Evolutionary conservation across 2,113 vertebrate genomes (phyloP).

Genomic region (Lanius ludovicianus): DNA sequence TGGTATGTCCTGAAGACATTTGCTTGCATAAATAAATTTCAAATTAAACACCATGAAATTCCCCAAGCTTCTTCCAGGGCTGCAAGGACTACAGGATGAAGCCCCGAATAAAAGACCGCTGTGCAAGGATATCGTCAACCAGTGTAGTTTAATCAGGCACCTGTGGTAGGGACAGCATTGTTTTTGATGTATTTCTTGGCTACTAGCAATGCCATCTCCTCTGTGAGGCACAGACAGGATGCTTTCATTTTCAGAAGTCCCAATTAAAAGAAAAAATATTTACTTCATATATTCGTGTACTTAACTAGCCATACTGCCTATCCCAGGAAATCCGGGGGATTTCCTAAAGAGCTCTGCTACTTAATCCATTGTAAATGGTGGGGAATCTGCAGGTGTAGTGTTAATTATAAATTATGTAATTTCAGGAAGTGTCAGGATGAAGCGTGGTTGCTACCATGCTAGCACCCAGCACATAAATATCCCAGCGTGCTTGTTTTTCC

Average conservation of each 20-base stretch:
- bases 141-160: background rate
- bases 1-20: background rate
- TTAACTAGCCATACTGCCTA: background rate
- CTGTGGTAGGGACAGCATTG: background rate
- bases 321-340: background rate
- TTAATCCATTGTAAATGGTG: conserved; percentile 36
- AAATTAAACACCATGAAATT: background rate
- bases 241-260: background rate
- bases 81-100: background rate
- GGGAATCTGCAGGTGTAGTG: background rate
- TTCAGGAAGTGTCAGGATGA: conserved; percentile 27
- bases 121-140: background rate
- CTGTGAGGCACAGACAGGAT: background rate
- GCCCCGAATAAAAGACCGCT: background rate
- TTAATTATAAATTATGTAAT: conserved; percentile 41
- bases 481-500: background rate
- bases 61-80: background rate
- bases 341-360: conserved; percentile 15
- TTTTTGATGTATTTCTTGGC: background rate
- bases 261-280: background rate
- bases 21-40: background rate
- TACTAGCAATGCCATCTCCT: background rate
- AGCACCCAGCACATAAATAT: background rate
- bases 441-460: background rate
- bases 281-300: background rate